Evolutionary conservation across 2,888 invertebrate species (phyloP).

Genomic region (Ommatoiulus sabulosus): DNA sequence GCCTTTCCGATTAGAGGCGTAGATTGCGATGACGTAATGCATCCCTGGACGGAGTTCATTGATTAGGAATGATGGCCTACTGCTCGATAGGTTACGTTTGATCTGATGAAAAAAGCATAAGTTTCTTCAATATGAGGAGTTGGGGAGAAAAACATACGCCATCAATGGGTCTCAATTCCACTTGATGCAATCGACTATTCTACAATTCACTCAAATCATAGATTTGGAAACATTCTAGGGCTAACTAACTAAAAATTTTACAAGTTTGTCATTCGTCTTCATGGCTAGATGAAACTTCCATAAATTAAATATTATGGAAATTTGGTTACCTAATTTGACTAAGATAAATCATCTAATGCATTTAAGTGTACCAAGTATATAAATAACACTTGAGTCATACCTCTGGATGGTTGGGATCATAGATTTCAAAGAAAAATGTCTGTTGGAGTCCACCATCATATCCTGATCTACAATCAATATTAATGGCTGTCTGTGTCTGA

Average conservation of each 20-base stretch:
- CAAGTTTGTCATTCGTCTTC: too few species aligned
- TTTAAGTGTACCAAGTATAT: neutral
- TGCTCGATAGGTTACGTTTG: conserved; percentile 49
- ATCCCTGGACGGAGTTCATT: conserved; percentile 58
- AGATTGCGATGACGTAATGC: conserved; percentile 58
- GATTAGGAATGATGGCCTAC: conserved; percentile 55
- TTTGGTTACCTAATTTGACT: too few species aligned
- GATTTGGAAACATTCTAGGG: too few species aligned
- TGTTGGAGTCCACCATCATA: conserved; percentile 57
- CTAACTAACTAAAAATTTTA: too few species aligned
- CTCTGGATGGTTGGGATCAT: conserved; percentile 72
- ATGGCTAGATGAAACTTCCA: too few species aligned
- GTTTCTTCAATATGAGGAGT: neutral
- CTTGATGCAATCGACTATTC: too few species aligned
- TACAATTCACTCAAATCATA: too few species aligned
- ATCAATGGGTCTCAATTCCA: too few species aligned
- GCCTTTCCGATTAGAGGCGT: conserved; percentile 58
- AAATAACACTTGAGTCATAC: neutral
- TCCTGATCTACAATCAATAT: conserved; percentile 83
- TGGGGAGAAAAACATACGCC: neutral
- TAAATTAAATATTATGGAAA: too few species aligned
- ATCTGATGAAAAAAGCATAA: conserved; percentile 12
- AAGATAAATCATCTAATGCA: too few species aligned
- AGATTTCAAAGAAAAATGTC: conserved; percentile 61
- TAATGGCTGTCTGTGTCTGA: conserved; percentile 84